A percentile compares a stretch with the other conserved stretches of the same genome.
Evolutionary conservation across 2,797 vertebrate genomes (phyloP).

Genomic region (Rhinella marina): DNA sequence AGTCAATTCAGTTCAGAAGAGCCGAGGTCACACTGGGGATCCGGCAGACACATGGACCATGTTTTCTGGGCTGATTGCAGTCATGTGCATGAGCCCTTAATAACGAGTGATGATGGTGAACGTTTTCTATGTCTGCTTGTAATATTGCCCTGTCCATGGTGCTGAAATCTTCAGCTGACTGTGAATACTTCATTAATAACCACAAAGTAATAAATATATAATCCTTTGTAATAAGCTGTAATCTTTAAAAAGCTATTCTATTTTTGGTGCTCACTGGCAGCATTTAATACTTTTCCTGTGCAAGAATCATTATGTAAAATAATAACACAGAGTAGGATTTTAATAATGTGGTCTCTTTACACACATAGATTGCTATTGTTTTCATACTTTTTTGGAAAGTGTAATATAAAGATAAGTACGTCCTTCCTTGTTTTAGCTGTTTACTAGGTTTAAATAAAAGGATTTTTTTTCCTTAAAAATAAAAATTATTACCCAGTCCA

Average conservation of each 20-base stretch:
- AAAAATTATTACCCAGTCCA: no score
- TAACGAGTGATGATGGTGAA: no score
- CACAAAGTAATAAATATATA: slow-evolving; percentile 40
- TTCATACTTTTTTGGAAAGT: neutral
- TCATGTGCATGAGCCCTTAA: no score
- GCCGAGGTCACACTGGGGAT: no score
- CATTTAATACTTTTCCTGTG: slow-evolving; percentile 35
- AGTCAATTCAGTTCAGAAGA: no score
- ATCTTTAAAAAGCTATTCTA: slow-evolving; percentile 51
- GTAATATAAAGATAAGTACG: neutral
- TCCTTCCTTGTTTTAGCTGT: neutral
- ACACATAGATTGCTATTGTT: neutral
- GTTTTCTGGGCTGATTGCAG: no score
- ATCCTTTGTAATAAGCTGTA: slow-evolving; percentile 44
- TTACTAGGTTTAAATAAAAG: neutral
- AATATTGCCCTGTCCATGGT: slow-evolving; percentile 24
- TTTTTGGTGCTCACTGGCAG: slow-evolving; percentile 37
- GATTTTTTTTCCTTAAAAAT: no score
- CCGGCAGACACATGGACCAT: no score
- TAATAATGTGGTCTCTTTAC: neutral
- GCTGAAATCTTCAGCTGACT: slow-evolving; percentile 26
- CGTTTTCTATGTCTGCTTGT: neutral
- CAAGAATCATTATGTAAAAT: slow-evolving; percentile 28
- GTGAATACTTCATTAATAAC: neutral
- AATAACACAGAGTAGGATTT: slow-evolving; percentile 4